Evolutionary conservation across 2,797 vertebrate genomes (phyloP).

Genomic region (Pangasius krempfi): DNA sequence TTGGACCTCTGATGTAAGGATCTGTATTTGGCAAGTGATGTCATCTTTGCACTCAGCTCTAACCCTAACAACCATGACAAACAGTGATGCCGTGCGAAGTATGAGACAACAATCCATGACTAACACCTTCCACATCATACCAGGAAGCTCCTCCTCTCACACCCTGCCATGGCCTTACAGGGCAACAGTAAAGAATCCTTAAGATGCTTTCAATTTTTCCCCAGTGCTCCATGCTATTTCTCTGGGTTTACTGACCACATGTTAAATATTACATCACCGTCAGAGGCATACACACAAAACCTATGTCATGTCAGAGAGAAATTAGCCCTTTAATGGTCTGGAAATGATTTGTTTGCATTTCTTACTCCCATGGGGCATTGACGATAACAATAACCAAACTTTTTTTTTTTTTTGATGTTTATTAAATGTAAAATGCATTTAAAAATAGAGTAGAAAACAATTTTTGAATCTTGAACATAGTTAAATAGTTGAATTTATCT

Average conservation of each 20-base stretch:
- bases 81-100: slow-evolving; percentile 54
- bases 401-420: background rate
- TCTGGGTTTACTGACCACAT: background rate
- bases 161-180: slow-evolving; percentile 12
- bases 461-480: background rate
- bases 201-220: slow-evolving; percentile 11
- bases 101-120: slow-evolving; percentile 42
- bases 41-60: slow-evolving; percentile 63
- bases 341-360: background rate
- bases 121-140: slow-evolving; percentile 44
- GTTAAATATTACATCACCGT: background rate
- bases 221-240: background rate
- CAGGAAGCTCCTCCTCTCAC: slow-evolving; percentile 41
- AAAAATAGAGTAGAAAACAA: background rate
- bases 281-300: background rate
- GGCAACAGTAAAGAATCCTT: slow-evolving; percentile 22
- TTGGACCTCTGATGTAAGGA: slow-evolving; percentile 54
- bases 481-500: background rate
- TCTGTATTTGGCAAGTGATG: slow-evolving; percentile 69
- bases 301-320: background rate
- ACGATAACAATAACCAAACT: background rate
- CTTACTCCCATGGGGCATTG: background rate
- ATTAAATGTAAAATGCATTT: background rate
- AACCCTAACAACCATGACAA: slow-evolving; percentile 62
- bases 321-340: background rate